These are phyloP conservation scores for Phyllostomus discolor DNA, from an alignment of 2,113 vertebrate species.

Conservation along the genomic window DNA sequence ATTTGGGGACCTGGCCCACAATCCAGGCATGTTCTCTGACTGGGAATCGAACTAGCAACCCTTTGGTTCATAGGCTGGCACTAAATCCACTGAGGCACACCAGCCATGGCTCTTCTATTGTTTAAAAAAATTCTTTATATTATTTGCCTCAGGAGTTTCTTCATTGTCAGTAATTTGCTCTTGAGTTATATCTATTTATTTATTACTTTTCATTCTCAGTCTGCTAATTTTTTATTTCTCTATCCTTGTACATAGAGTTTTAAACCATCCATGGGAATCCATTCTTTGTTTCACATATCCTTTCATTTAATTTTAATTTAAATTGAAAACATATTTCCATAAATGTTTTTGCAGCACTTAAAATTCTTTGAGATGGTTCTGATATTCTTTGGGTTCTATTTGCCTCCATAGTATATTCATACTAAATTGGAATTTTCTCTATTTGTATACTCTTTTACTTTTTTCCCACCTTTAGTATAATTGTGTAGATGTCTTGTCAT, in stretches of 20 bases:
- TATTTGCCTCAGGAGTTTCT: neutral
- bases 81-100: too few species aligned
- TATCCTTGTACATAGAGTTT: neutral
- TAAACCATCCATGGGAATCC: neutral
- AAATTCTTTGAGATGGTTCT: neutral
- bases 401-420: neutral
- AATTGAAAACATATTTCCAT: neutral
- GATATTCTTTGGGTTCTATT: neutral
- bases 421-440: neutral
- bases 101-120: neutral
- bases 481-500: neutral
- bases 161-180: neutral
- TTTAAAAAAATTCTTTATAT: neutral
- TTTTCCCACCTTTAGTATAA: neutral
- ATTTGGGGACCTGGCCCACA: too few species aligned
- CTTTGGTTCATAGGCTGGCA: too few species aligned
- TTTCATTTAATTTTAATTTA: conserved; percentile 6
- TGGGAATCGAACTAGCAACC: too few species aligned
- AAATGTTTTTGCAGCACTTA: neutral
- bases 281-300: neutral
- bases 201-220: neutral
- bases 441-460: neutral
- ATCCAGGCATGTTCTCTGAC: too few species aligned
- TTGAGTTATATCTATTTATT: neutral
- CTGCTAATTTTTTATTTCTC: neutral